phyloP scores from a whole-genome alignment of 2,888 invertebrate genomes.

The Drosophila cracens region DNA sequence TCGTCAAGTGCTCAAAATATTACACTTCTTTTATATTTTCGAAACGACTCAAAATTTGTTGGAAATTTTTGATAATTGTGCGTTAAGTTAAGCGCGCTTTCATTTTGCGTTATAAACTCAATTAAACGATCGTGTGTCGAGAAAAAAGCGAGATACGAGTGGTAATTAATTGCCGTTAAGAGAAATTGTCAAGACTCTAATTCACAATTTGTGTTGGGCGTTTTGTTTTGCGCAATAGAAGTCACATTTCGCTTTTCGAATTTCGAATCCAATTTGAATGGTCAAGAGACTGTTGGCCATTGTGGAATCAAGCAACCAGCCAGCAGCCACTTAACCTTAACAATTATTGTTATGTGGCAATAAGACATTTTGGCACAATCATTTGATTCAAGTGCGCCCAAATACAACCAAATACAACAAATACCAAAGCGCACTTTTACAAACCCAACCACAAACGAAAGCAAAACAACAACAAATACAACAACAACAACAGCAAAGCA shows the following conservation, averaged over 20 bases:
- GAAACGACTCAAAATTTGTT: constrained; percentile 41
- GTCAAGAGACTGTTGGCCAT: constrained; percentile 50
- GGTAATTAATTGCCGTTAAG: constrained; percentile 41
- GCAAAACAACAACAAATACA: constrained; percentile 27
- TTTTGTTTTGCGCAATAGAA: constrained; percentile 33
- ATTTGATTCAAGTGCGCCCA: constrained; percentile 62
- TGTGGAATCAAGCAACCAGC: constrained; percentile 53
- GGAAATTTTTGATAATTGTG: constrained; percentile 30
- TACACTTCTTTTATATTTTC: constrained; percentile 23
- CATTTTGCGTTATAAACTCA: constrained; percentile 24
- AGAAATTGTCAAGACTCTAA: constrained; percentile 48
- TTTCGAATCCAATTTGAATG: constrained; percentile 43
- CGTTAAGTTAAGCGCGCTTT: constrained; percentile 43
- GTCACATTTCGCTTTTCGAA: constrained; percentile 36
- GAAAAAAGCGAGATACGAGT: constrained; percentile 15
- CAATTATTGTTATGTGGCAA: constrained; percentile 71
- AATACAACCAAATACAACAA: constrained; percentile 19
- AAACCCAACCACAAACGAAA: constrained; percentile 49
- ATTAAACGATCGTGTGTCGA: constrained; percentile 16
- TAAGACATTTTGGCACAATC: constrained; percentile 72
- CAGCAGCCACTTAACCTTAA: constrained; percentile 73
- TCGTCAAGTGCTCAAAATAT: constrained; percentile 33
- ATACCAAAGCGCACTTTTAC: constrained; percentile 50
- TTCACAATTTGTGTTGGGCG: constrained; percentile 21
- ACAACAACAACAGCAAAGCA: constrained; percentile 9